Evolutionary conservation across 2,888 invertebrate species (phyloP), one percentile per base, ranked within the genome.

Genomic region (Tachina fera): DNA sequence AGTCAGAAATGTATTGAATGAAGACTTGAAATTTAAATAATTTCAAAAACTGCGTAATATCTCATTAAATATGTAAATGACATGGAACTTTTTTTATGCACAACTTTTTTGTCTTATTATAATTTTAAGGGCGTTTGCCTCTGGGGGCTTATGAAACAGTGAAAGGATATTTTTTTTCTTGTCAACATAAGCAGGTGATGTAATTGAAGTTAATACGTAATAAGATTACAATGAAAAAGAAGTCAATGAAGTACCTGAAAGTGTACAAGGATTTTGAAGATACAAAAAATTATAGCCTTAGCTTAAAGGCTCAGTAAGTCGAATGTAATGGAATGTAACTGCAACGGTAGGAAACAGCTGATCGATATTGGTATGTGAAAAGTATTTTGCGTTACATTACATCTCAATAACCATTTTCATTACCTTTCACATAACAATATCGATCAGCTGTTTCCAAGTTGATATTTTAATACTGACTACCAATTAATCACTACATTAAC

Each of bases 151-250:
- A n/a, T 56, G 31, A 68, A 61, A 31, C 53, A 74, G 67, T 61
- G 51, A 81, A 60, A 61, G 60, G 58, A 51, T 67, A 19, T 14
- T 68, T 13, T 58, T 65, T 67, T 67, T 43, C 14, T 31, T n/a
- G 6, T 19, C 5, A 8, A 19, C 67, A 56, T 31, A 47, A 81
- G 75, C 81, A 75, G 81, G 74, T 68, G 81, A 67, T 81, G 60
- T 67, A 72, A 80, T 80, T 65, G 71, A 47, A 51, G 49, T 67
- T 74, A 74, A 74, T 67, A 31, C 2, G 4, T 31, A 49, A 74
- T 51, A 67, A 43, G 74, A 74, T 80, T 74, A 60, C 72, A 67
- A 74, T 47, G n/a, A 1, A 60, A 16, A 67, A 60, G 11, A 58
- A 67, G 58, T 60, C 49, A 80, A 67, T 68, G 45, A 43, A 45